Percentiles rank a stretch among this genome's conserved stretches.
These are phyloP conservation scores for Noctilio leporinus DNA, from an alignment of 2,113 vertebrate genomes.

Conservation along the genomic window DNA sequence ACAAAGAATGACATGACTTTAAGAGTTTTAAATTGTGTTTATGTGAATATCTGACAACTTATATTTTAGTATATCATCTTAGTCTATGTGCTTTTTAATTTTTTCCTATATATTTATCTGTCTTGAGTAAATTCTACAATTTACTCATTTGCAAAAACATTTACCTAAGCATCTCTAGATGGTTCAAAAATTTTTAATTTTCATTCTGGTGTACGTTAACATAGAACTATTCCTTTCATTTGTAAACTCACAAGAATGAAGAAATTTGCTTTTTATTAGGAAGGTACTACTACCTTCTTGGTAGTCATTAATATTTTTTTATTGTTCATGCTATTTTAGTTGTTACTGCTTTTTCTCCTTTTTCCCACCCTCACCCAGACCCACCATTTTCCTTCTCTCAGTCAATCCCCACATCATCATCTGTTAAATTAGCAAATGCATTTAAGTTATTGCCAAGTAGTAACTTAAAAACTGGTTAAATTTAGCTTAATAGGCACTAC, in stretches of 20 bases:
- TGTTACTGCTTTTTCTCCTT: too few relatives aligned
- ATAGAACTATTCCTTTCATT: not conserved
- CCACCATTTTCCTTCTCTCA: too few relatives aligned
- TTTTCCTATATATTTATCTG: not conserved
- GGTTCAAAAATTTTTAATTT: not conserved
- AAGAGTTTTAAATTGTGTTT: not conserved
- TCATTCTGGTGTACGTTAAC: not conserved
- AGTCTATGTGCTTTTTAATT: not conserved
- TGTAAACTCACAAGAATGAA: not conserved
- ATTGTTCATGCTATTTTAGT: too few relatives aligned
- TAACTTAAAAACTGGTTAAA: not conserved
- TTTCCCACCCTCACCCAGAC: too few relatives aligned
- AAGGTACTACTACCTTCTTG: not conserved
- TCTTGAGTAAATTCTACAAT: not conserved
- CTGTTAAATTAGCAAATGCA: not conserved
- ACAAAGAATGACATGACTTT: not conserved
- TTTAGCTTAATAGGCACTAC: not conserved
- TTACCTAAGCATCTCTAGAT: not conserved
- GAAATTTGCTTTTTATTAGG: not conserved
- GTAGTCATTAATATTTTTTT: not conserved
- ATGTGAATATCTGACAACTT: not conserved
- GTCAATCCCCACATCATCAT: too few relatives aligned
- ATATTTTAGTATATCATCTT: not conserved
- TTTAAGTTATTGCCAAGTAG: not conserved
- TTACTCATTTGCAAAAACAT: not conserved